These are phyloP conservation scores for Galendromus occidentalis DNA, from an alignment of 1,140 invertebrate species.

Conservation along the genomic window DNA sequence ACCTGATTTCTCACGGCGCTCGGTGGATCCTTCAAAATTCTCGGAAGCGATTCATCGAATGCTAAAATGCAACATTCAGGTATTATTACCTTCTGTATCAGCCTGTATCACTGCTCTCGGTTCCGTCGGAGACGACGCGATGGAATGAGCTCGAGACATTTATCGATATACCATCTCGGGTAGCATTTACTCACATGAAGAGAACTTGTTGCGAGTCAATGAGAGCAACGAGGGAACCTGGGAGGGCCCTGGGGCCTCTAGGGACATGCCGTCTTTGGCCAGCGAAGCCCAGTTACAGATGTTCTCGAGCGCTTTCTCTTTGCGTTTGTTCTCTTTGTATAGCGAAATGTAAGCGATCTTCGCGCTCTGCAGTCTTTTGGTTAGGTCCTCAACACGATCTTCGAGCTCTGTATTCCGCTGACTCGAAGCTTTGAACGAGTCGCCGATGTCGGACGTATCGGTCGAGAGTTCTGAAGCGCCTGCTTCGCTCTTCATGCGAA, in stretches of 20 bases:
- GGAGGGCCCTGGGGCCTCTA: not conserved
- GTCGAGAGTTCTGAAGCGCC: not conserved
- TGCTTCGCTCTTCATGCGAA: not conserved
- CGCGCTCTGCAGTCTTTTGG: not conserved
- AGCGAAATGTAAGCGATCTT: constrained; percentile 3
- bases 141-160: too few relatives aligned
- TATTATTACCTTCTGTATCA: not conserved
- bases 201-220: not conserved
- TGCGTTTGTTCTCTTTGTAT: constrained; percentile 10
- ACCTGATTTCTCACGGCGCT: not conserved
- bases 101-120: too few relatives aligned
- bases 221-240: not conserved
- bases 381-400: constrained; percentile 1
- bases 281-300: constrained; percentile 5
- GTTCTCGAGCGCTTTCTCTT: constrained; percentile 5
- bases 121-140: too few relatives aligned
- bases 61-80: not conserved
- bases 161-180: too few relatives aligned
- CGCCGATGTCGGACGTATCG: not conserved
- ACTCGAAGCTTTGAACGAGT: not conserved
- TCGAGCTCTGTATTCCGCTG: not conserved
- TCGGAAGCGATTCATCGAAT: not conserved
- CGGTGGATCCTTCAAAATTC: not conserved
- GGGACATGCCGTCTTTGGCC: not conserved
- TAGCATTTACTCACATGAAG: too few relatives aligned